Evolutionary conservation across 2,113 vertebrate species (phyloP), one percentile per base, ranked within the genome.

Genomic region (Odocoileus virginianus): DNA sequence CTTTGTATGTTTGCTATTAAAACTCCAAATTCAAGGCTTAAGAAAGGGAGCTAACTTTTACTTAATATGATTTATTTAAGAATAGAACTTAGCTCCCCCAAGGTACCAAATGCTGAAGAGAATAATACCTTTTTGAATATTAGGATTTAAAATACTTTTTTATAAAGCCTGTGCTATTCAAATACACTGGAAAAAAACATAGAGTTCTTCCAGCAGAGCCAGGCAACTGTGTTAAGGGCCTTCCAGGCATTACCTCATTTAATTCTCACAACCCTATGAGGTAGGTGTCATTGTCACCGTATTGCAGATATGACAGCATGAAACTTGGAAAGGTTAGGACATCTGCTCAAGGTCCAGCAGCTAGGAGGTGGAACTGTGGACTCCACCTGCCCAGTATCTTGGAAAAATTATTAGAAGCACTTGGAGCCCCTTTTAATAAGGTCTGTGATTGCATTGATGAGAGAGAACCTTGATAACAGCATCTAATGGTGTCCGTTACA

Each of bases 1-100:
- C 97, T 98, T 97, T 98, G 96, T 95, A 15, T 91, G 82, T 95
- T 97, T 96, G 84, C 91, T 92, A 85, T 93, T 91, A 85, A 93
- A 79, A 85, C 79, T 76, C 83, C 89, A 87, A 91, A 93, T 61
- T 76, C 96, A 47, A 97, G 78, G 50, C 91, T 96, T 89, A 91
- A 58, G 95, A 55, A 89, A 89, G n/a, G 85, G 40, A 43, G 91
- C 64, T 94, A 45, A 58, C 58, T 94, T 97, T 91, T 57, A 86
- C 89, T 55, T 21, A 2, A 6, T 55, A 64, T 84, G 93, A 92
- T 89, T 81, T 92, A 95, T 86, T 91, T 45, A 97, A 91, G 71
- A 57, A 21, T 43, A 64, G 95, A 58, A 50, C 40, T 40, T 58
- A 60, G 78, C 71, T 67, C 89, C 57, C 58, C 54, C 60, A 36